Evolutionary conservation across 2,888 invertebrate species (phyloP).

Genomic region (Volucella zonaria): DNA sequence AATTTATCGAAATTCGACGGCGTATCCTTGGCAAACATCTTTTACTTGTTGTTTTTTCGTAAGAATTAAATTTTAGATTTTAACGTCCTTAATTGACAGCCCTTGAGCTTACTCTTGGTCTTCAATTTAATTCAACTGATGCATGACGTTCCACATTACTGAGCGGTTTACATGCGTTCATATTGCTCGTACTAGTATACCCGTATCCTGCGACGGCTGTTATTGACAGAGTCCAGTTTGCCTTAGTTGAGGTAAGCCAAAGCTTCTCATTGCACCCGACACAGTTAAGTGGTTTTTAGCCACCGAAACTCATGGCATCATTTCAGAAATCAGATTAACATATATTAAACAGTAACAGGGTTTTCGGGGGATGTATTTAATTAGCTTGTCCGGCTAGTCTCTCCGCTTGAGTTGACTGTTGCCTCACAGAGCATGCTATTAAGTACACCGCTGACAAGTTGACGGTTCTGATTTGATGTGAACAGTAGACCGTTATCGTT

Average conservation of each 20-base stretch:
- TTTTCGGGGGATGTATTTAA: constrained; percentile 7
- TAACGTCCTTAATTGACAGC: neutral
- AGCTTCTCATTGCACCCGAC: constrained; percentile 28
- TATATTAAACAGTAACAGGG: constrained; percentile 42
- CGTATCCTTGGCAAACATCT: too few relatives aligned
- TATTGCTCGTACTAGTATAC: neutral
- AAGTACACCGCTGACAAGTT: neutral
- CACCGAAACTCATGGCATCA: constrained; percentile 47
- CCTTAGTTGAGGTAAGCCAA: constrained; percentile 29
- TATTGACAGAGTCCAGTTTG: neutral
- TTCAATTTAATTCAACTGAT: constrained; percentile 40
- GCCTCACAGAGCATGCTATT: constrained; percentile 3
- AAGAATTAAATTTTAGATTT: constrained; percentile 4
- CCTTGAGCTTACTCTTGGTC: neutral
- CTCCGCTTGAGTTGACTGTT: neutral
- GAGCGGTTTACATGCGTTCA: constrained; percentile 38
- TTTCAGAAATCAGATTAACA: constrained; percentile 37
- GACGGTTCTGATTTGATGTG: constrained; percentile 14
- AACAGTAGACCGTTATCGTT: neutral
- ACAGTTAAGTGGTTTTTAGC: constrained; percentile 54
- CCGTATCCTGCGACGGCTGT: constrained; percentile 18
- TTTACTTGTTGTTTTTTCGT: too few relatives aligned
- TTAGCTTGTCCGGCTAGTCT: constrained; percentile 7
- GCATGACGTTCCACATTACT: constrained; percentile 38
- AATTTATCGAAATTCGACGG: too few relatives aligned